Evolutionary conservation across 2,113 vertebrate species (phyloP).

Genomic region (Theropithecus gelada): DNA sequence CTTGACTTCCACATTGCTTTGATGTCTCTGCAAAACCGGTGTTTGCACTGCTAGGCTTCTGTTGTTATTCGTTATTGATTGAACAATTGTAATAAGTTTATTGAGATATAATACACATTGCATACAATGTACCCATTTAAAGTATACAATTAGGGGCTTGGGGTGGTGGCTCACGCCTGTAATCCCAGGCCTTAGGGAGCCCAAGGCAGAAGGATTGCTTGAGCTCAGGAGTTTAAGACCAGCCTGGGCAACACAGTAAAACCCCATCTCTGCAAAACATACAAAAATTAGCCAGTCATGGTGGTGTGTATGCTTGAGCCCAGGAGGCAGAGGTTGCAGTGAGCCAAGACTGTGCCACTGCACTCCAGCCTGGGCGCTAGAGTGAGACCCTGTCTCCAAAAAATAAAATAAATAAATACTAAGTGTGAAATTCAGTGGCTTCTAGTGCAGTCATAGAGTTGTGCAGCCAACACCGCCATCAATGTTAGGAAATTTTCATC

Average conservation of each 20-base stretch:
- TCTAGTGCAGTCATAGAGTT: too few relatives aligned
- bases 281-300: too few relatives aligned
- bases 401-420: too few relatives aligned
- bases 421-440: too few relatives aligned
- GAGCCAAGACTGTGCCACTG: neutral
- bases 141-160: neutral
- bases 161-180: rapidly evolving
- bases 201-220: neutral
- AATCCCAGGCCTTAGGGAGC: neutral
- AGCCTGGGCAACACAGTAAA: neutral
- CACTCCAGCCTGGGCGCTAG: neutral
- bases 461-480: too few relatives aligned
- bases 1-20: neutral
- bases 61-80: neutral
- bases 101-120: neutral
- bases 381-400: too few relatives aligned
- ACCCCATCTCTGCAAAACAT: too few relatives aligned
- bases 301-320: neutral
- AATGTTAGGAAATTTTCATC: too few relatives aligned
- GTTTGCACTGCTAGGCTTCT: neutral
- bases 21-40: neutral
- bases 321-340: neutral
- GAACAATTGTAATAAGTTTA: neutral
- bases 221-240: neutral
- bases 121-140: rapidly evolving